Conservation (phyloP, 2,113 vertebrate genomes). For the Hydrochoerus hydrochaeris region DNA sequence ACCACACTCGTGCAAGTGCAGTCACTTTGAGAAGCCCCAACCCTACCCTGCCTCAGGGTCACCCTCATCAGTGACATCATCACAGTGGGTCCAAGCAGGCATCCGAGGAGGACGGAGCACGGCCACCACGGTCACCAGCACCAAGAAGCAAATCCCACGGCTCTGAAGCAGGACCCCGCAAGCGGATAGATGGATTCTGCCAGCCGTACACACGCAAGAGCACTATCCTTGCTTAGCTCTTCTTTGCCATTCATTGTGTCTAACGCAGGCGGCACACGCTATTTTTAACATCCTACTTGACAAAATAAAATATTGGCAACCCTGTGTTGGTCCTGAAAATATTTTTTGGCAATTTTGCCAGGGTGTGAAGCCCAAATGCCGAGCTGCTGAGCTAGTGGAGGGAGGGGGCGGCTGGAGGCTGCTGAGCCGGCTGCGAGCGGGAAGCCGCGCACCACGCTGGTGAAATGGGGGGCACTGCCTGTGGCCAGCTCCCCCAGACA, state of each 20-base stretch:
- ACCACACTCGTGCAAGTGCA: background rate
- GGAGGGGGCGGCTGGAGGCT: background rate
- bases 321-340: slow-evolving; percentile 27
- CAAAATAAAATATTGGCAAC: slow-evolving; percentile 62
- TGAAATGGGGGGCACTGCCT: background rate
- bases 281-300: slow-evolving; percentile 67
- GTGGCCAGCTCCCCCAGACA: background rate
- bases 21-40: background rate
- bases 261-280: slow-evolving; percentile 26
- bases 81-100: background rate
- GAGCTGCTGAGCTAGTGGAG: background rate
- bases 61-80: background rate
- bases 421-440: background rate
- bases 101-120: background rate
- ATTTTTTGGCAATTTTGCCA: slow-evolving; percentile 35
- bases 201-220: background rate
- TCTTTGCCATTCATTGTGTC: background rate
- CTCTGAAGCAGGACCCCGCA: background rate
- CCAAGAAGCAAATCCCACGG: background rate
- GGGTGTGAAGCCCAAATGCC: slow-evolving; percentile 49
- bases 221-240: background rate
- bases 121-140: background rate
- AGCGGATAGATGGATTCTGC: background rate
- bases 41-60: background rate
- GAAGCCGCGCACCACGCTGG: rapidly evolving